A percentile compares a stretch with the other conserved stretches of the same genome.
phyloP scores from a whole-genome alignment of 2,888 invertebrate genomes.

The Epinotia demarniana region DNA sequence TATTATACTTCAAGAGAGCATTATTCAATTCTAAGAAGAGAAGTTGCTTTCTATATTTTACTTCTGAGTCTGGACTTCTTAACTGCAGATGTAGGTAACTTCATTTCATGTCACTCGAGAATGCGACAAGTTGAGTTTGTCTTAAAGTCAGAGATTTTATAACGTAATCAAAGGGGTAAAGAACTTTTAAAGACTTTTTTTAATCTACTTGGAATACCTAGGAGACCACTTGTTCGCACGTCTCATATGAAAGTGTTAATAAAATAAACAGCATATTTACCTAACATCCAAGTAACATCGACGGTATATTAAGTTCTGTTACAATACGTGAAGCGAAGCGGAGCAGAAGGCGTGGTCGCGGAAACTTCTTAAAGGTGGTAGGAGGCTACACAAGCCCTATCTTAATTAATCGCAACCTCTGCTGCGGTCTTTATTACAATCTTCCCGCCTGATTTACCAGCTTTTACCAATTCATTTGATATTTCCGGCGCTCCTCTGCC shows the following conservation, averaged over 20 bases:
- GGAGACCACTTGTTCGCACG: not conserved
- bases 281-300: not conserved
- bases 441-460: slow-evolving; percentile 72
- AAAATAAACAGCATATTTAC: not conserved
- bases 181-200: not conserved
- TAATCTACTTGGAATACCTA: no score
- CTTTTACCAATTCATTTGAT: slow-evolving; percentile 71
- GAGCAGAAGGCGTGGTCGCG: slow-evolving; percentile 64
- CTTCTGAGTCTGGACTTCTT: slow-evolving; percentile 16
- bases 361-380: slow-evolving; percentile 58
- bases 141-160: not conserved
- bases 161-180: not conserved
- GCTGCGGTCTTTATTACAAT: slow-evolving; percentile 72
- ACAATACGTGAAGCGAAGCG: slow-evolving; percentile 45
- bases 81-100: not conserved
- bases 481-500: slow-evolving; percentile 47
- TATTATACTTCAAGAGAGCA: slow-evolving; percentile 37
- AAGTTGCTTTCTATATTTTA: slow-evolving; percentile 15
- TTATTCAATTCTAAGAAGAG: slow-evolving; percentile 35
- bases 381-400: slow-evolving; percentile 59
- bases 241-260: not conserved
- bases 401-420: slow-evolving; percentile 74
- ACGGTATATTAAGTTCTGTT: not conserved
- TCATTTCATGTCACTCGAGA: not conserved
- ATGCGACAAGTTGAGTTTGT: not conserved